Evolutionary conservation across 2,888 invertebrate genomes (phyloP).

Genomic region (Tachystola acroxantha): DNA sequence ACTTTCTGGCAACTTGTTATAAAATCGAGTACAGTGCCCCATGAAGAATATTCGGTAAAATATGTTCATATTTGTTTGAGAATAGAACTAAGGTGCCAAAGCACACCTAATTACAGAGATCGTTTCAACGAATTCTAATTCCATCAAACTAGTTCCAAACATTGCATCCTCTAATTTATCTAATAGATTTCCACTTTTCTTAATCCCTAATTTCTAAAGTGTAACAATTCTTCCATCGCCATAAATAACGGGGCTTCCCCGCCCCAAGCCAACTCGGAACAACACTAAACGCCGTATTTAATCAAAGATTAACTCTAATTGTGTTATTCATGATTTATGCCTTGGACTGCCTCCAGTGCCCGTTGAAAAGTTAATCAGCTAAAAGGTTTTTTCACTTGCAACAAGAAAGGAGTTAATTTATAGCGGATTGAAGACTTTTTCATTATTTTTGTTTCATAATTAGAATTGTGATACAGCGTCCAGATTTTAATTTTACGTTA

Average conservation of each 20-base stretch:
- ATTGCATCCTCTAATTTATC: neutral
- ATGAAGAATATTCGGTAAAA: no score
- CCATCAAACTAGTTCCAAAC: neutral
- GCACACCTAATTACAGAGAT: no score
- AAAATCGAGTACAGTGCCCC: no score
- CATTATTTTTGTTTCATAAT: constrained; percentile 44
- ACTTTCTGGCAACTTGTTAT: no score
- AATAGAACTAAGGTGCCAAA: no score
- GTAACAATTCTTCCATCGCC: constrained; percentile 8
- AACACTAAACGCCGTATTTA: constrained; percentile 19
- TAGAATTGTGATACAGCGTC: constrained; percentile 25
- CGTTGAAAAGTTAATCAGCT: constrained; percentile 72
- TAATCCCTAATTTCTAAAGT: constrained; percentile 8
- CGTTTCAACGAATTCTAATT: neutral
- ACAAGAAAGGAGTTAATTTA: constrained; percentile 67
- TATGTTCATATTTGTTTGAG: no score
- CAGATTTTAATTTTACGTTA: constrained; percentile 1
- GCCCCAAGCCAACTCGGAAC: constrained; percentile 5
- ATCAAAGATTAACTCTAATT: constrained; percentile 65
- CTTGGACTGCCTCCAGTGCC: constrained; percentile 56
- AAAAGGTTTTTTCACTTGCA: constrained; percentile 61
- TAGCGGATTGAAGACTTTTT: constrained; percentile 48
- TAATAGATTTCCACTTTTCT: constrained; percentile 3
- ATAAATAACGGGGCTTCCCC: constrained; percentile 2
- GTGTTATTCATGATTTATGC: constrained; percentile 67